phyloP scores from a whole-genome alignment of 2,888 invertebrate genomes.

The Thereva nobilitata region DNA sequence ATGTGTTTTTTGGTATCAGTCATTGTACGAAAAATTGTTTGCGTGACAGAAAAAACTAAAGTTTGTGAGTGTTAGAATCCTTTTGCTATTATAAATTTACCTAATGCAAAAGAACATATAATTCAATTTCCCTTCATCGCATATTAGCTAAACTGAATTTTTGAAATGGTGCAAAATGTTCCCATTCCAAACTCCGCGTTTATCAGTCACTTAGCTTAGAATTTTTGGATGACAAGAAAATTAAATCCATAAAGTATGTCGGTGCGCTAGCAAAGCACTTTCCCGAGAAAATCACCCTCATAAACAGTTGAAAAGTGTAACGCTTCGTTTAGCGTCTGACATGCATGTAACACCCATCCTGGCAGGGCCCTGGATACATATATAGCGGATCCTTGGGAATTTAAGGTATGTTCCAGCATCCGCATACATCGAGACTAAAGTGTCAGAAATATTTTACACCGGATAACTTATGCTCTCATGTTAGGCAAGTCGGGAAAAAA shows the following conservation, averaged over 20 bases:
- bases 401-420: constrained; percentile 37
- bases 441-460: constrained; percentile 36
- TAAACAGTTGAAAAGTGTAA: constrained; percentile 15
- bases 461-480: constrained; percentile 27
- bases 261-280: constrained; percentile 31
- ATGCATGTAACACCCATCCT: constrained; percentile 37
- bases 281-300: constrained; percentile 15
- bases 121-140: no score
- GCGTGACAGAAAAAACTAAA: no score
- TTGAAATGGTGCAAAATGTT: no score
- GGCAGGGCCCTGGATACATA: constrained; percentile 16
- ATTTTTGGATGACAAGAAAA: constrained; percentile 37
- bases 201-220: constrained; percentile 29
- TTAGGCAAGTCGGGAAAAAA: background rate
- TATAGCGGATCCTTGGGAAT: constrained; percentile 36
- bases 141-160: no score
- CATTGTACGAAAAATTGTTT: no score
- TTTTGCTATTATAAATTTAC: no score
- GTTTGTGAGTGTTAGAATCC: no score
- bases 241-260: constrained; percentile 40
- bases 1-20: no score
- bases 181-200: no score
- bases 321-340: constrained; percentile 39
- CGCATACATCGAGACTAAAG: constrained; percentile 23
- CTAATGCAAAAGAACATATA: no score